phyloP scores from a whole-genome alignment of 2,113 vertebrate species.

The Vicugna pacos region DNA sequence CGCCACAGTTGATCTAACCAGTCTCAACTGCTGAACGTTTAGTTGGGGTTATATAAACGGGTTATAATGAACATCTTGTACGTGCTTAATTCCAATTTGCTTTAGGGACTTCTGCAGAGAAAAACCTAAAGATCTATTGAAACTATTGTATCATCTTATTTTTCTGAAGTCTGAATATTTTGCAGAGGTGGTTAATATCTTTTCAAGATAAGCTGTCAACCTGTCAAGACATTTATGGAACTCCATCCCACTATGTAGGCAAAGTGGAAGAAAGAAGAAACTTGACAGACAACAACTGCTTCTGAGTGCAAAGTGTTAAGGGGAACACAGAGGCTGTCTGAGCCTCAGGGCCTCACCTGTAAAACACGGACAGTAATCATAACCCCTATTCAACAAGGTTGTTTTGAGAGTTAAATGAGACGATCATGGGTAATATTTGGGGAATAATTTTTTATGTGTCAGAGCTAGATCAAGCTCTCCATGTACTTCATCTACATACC shows the following conservation, averaged over 20 bases:
- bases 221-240: not conserved
- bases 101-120: not conserved
- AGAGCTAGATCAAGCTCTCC: not conserved
- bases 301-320: not conserved
- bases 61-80: not conserved
- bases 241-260: not conserved
- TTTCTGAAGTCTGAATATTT: constrained; percentile 23
- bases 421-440: not conserved
- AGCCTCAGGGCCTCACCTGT: not conserved
- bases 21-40: not conserved
- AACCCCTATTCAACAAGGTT: not conserved
- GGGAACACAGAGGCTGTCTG: not conserved
- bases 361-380: not conserved
- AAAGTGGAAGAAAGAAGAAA: not conserved
- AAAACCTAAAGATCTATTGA: not conserved
- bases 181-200: constrained; percentile 27
- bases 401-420: not conserved
- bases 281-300: not conserved
- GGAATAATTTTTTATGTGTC: not conserved
- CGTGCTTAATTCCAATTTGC: not conserved
- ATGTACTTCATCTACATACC: not conserved
- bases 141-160: not conserved
- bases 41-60: not conserved
- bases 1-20: not conserved
- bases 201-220: not conserved